Base-by-base conservation (phyloP, 1,140 invertebrate species). In the Penaeus chinensis region DNA sequence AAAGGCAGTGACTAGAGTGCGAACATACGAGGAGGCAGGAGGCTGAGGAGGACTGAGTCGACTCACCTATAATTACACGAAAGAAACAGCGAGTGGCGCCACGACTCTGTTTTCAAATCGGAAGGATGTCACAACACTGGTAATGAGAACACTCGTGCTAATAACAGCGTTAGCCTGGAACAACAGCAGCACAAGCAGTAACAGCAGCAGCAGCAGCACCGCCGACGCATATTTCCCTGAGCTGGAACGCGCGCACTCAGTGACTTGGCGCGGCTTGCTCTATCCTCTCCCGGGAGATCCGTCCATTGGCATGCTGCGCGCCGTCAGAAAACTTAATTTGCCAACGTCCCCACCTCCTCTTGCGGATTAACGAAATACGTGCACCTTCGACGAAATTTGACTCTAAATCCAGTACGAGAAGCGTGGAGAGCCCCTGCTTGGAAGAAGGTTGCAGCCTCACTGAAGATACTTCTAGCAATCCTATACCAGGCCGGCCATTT, bases 381-480 rank as follows among this genome's bases (percentile, higher is more conserved):
- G 86, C 86, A 87, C 86, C 86, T 87, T 83, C 82, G 86, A 87
- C 86, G 80, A 87, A 87, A 87, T 87, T 87, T 87, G 69, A 87
- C 86, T 87, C 86, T 82, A 87, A 87, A 87, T 87, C 86, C 79
- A 82, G 71, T 61, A 76, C 66, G 86, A 87, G 86, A 87, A 63
- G 80, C 71, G 86, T 82, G 74, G 61, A 78, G 81, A 87, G 81
- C 86, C 77, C 88, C 83, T 85, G 88, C 88, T 89, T 89, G 84
- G 83, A 89, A 85, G 88, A 85, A 85, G 84, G 88, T 85, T 89
- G 79, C 83, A 85, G 88, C 88, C 88, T 89, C 82, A 89, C 88
- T 89, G 88, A 89, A 89, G 82, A 85, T 89, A 89, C 88, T 89
- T 89, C 88, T 89, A 89, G 88, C 88, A 89, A 89, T 89, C 84